Evolutionary conservation across 2,113 vertebrate species (phyloP).

Genomic region (Nibea albiflora): DNA sequence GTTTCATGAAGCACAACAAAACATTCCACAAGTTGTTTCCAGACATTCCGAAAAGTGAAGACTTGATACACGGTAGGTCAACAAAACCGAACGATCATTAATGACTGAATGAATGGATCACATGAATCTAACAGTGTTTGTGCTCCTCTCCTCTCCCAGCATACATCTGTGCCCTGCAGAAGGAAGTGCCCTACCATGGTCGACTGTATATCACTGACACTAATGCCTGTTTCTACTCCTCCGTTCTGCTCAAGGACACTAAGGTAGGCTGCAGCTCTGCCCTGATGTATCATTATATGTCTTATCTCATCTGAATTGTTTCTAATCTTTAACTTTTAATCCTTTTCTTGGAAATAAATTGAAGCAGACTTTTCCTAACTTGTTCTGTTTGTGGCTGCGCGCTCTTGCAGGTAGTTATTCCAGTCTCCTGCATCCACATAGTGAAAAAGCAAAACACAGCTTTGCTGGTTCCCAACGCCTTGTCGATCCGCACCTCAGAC

Average conservation of each 20-base stretch:
- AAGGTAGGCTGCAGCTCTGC: constrained; percentile 79
- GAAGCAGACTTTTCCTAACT: neutral
- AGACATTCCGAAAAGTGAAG: constrained; percentile 81
- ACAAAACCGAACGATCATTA: neutral
- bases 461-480: constrained; percentile 89
- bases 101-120: neutral
- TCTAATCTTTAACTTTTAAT: neutral
- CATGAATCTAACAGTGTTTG: neutral
- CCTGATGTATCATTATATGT: neutral
- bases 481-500: constrained; percentile 85
- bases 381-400: neutral
- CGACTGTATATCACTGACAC: constrained; percentile 86
- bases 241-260: constrained; percentile 87
- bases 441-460: constrained; percentile 92
- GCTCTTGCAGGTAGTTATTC: constrained; percentile 82
- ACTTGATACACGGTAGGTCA: constrained; percentile 84
- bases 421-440: constrained; percentile 77
- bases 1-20: constrained; percentile 83
- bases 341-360: neutral
- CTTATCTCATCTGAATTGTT: neutral
- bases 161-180: constrained; percentile 90
- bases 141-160: constrained; percentile 63
- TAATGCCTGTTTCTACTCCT: constrained; percentile 88
- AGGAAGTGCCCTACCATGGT: constrained; percentile 89
- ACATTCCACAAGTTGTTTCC: constrained; percentile 89